Evolutionary conservation across 2,797 vertebrate genomes (phyloP).

Genomic region (Acanthurus tractus): DNA sequence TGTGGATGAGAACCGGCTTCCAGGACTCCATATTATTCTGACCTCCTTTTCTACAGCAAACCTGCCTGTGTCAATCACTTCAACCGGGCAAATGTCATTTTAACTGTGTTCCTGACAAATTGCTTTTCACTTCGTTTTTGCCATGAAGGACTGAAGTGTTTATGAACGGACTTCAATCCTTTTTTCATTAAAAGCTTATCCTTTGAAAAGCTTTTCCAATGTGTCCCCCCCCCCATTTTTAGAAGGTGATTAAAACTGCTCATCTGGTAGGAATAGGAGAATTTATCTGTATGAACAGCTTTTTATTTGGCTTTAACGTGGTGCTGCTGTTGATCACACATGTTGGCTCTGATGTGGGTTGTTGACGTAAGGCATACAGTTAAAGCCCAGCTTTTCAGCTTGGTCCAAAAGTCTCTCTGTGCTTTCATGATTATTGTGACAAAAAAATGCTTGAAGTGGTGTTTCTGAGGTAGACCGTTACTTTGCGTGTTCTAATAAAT

Average conservation of each 20-base stretch:
- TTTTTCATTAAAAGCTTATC: conserved; percentile 27
- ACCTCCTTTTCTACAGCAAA: conserved; percentile 57
- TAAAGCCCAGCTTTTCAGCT: conserved; percentile 48
- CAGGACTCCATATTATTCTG: conserved; percentile 62
- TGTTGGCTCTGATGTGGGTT: conserved; percentile 44
- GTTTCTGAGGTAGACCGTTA: conserved; percentile 22
- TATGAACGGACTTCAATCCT: conserved; percentile 11
- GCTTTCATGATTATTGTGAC: conserved; percentile 9
- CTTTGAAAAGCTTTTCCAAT: conserved; percentile 14
- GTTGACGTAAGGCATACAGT: conserved; percentile 41
- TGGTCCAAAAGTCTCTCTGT: conserved; percentile 8
- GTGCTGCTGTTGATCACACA: conserved; percentile 50
- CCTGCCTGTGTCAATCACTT: conserved; percentile 73
- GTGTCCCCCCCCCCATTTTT: conserved; percentile 14
- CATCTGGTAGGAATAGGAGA: conserved; percentile 43
- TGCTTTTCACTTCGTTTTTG: conserved; percentile 49
- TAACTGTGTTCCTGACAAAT: conserved; percentile 53
- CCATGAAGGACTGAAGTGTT: conserved; percentile 12
- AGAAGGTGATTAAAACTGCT: conserved; percentile 49
- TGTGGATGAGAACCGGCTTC: conserved; percentile 48
- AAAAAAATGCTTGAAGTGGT: conserved; percentile 3
- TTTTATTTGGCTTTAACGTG: conserved; percentile 58
- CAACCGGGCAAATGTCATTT: conserved; percentile 52
- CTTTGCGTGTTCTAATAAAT: conserved; percentile 25
- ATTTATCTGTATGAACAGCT: conserved; percentile 76